Evolutionary conservation across 2,888 invertebrate species (phyloP).

Genomic region (Marasmarcha lunaedactyla): DNA sequence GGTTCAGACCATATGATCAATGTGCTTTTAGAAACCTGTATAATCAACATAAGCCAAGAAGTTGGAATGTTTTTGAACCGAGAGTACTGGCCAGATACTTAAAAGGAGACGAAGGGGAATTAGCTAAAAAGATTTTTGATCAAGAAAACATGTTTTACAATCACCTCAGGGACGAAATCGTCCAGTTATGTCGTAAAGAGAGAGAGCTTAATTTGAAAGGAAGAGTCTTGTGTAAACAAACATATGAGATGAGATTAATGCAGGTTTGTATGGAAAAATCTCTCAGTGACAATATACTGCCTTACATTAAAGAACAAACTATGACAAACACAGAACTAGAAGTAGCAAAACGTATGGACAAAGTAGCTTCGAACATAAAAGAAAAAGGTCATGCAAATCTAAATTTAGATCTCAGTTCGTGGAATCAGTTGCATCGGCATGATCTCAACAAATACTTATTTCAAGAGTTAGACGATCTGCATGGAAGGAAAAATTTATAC

Average conservation of each 20-base stretch:
- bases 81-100: neutral
- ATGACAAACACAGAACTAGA: conserved; percentile 9
- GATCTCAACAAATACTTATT: too few relatives aligned
- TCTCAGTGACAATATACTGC: conserved; percentile 7
- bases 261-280: conserved; percentile 6
- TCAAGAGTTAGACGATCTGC: too few relatives aligned
- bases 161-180: conserved; percentile 3
- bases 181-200: conserved; percentile 5
- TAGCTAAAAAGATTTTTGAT: neutral
- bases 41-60: neutral
- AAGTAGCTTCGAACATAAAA: too few relatives aligned
- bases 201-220: conserved; percentile 1
- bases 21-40: conserved; percentile 3
- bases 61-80: too few relatives aligned
- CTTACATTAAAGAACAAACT: conserved; percentile 6
- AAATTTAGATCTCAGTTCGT: too few relatives aligned
- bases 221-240: conserved; percentile 7
- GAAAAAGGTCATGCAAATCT: too few relatives aligned
- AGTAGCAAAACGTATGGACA: conserved; percentile 2
- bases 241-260: conserved; percentile 6
- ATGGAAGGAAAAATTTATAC: neutral
- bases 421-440: too few relatives aligned
- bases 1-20: conserved; percentile 4
- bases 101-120: too few relatives aligned
- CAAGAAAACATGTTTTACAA: conserved; percentile 2